These are phyloP conservation scores for Chionoecetes opilio DNA, from an alignment of 1,140 invertebrate genomes.

Conservation along the genomic window DNA sequence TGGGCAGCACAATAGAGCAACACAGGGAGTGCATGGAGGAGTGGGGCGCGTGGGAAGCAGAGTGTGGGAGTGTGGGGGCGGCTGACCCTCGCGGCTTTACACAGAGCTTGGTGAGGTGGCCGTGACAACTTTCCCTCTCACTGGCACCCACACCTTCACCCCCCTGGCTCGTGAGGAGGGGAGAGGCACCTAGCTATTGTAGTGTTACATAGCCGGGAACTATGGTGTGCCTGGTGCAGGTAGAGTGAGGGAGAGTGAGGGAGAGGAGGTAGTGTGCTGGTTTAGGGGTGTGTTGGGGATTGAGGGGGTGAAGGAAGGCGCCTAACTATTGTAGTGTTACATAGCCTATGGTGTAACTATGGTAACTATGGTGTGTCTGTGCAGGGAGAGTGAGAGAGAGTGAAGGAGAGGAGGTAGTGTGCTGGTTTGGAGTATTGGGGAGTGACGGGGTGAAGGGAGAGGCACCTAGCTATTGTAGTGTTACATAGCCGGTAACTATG, in stretches of 20 bases:
- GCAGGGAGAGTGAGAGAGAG: too few species aligned
- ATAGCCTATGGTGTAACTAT: too few species aligned
- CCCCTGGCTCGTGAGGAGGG: not conserved
- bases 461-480: not conserved
- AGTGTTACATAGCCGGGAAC: not conserved
- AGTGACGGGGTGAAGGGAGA: not conserved
- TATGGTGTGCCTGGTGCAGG: too few species aligned
- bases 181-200: not conserved
- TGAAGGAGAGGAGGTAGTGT: too few species aligned
- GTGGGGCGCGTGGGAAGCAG: not conserved
- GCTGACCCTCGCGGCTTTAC: not conserved
- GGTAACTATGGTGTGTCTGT: too few species aligned
- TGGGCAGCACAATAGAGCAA: not conserved
- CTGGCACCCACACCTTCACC: not conserved
- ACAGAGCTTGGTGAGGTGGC: not conserved
- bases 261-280: not conserved
- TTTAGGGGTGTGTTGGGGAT: not conserved
- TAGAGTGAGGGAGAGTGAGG: not conserved
- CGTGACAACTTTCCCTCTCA: slow-evolving; percentile 27
- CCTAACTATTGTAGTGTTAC: too few species aligned
- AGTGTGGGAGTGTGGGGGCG: slow-evolving; percentile 22
- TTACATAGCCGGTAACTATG: not conserved
- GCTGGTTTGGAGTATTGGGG: too few species aligned
- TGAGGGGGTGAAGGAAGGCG: too few species aligned
- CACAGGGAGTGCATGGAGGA: not conserved